Evolutionary conservation across 2,797 vertebrate genomes (phyloP).

Genomic region (Rachycentron canadum): DNA sequence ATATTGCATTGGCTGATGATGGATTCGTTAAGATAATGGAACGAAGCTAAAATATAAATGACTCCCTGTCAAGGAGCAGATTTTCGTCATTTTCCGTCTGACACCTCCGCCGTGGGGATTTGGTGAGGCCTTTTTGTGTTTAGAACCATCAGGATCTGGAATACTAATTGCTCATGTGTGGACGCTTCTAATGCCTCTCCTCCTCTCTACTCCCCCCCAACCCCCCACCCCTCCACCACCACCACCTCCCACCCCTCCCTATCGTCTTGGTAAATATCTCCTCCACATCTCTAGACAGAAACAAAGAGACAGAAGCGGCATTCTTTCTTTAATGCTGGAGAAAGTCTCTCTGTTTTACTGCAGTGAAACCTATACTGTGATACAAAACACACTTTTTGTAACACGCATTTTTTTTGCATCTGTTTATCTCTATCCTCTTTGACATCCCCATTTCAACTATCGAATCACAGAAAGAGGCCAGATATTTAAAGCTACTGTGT

Average conservation of each 20-base stretch:
- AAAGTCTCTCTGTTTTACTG: constrained; percentile 34
- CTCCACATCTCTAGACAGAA: constrained; percentile 69
- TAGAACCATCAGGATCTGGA: constrained; percentile 89
- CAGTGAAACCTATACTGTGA: constrained; percentile 5
- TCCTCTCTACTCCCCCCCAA: constrained; percentile 49
- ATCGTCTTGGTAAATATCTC: constrained; percentile 80
- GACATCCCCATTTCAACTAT: constrained; percentile 7
- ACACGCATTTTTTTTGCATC: too few species aligned
- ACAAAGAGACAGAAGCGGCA: constrained; percentile 65
- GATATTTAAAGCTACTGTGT: constrained; percentile 44
- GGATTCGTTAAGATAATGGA: constrained; percentile 99
- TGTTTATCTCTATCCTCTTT: constrained; percentile 10
- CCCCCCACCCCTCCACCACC: constrained; percentile 47
- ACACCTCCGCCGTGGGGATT: constrained; percentile 91
- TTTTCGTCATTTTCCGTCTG: constrained; percentile 99
- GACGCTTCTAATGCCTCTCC: constrained; percentile 79
- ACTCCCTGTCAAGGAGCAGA: constrained; percentile 99
- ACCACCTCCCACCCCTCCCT: constrained; percentile 42
- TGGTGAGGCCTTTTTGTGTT: constrained; percentile 88
- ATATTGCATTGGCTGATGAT: constrained; percentile 99
- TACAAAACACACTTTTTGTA: background rate
- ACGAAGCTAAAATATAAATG: constrained; percentile 99
- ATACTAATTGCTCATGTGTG: constrained; percentile 89
- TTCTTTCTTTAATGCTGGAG: constrained; percentile 33
- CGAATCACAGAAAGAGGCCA: constrained; percentile 23